These are phyloP conservation scores for Nemotelus nigrinus DNA, from an alignment of 2,888 invertebrate species.

Conservation along the genomic window DNA sequence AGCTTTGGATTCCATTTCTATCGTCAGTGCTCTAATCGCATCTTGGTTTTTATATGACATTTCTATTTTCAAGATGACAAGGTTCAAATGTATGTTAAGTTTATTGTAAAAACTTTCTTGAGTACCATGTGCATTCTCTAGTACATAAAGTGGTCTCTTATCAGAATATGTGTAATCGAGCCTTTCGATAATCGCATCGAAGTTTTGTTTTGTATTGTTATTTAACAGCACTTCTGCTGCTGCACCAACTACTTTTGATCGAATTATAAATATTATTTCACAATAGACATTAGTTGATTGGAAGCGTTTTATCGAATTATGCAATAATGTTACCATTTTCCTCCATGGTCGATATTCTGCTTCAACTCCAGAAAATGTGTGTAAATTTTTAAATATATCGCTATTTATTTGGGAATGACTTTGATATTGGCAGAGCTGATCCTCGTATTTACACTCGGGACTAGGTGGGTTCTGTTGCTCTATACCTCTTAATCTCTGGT, in stretches of 20 bases:
- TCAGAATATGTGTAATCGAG: neutral
- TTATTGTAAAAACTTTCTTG: neutral
- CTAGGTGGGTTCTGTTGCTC: no score
- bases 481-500: no score
- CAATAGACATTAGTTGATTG: neutral
- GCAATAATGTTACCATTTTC: neutral
- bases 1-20: neutral
- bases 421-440: no score
- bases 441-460: no score
- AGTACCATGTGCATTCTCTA: slow-evolving; percentile 22
- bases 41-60: neutral
- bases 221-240: slow-evolving; percentile 5
- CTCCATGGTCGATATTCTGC: slow-evolving; percentile 15
- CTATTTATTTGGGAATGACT: neutral
- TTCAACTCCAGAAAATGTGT: neutral
- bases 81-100: slow-evolving; percentile 5
- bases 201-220: slow-evolving; percentile 19
- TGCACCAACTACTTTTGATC: slow-evolving; percentile 3
- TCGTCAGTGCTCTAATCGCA: neutral
- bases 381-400: neutral
- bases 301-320: neutral
- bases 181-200: neutral
- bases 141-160: slow-evolving; percentile 15
- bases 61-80: neutral
- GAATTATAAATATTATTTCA: neutral